These are phyloP conservation scores for Cephus pulcher DNA, from an alignment of 2,888 invertebrate genomes.

Conservation along the genomic window DNA sequence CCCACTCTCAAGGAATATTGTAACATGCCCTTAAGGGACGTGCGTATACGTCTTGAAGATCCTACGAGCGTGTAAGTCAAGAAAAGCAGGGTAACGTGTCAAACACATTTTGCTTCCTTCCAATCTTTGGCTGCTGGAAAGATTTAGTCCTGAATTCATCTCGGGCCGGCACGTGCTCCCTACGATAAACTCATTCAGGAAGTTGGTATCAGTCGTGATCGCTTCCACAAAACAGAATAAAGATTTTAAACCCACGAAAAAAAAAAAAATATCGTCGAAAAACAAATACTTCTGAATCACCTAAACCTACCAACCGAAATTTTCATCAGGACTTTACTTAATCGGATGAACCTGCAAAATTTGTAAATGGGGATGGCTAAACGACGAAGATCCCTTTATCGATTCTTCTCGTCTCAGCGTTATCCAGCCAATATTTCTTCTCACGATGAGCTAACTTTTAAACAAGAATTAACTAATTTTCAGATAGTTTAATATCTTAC, in stretches of 20 bases:
- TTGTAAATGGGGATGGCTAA: not conserved
- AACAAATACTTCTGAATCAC: not conserved
- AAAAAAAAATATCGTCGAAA: not conserved
- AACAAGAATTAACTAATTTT: constrained; percentile 64
- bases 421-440: constrained; percentile 37
- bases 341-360: not conserved
- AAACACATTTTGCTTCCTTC: constrained; percentile 49
- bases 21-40: constrained; percentile 61
- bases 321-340: not conserved
- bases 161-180: not conserved
- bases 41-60: constrained; percentile 39
- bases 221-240: not conserved
- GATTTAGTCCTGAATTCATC: constrained; percentile 36
- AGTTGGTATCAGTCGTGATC: not conserved
- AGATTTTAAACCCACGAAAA: not conserved
- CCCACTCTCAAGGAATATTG: constrained; percentile 42
- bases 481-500: constrained; percentile 63
- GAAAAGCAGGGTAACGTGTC: constrained; percentile 58
- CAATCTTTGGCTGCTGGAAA: constrained; percentile 29
- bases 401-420: not conserved
- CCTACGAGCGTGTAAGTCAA: constrained; percentile 48
- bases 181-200: not conserved
- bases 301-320: not conserved
- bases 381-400: not conserved
- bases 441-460: constrained; percentile 55